Conservation (phyloP, 2,888 invertebrate species). For the Acronicta leporina region DNA sequence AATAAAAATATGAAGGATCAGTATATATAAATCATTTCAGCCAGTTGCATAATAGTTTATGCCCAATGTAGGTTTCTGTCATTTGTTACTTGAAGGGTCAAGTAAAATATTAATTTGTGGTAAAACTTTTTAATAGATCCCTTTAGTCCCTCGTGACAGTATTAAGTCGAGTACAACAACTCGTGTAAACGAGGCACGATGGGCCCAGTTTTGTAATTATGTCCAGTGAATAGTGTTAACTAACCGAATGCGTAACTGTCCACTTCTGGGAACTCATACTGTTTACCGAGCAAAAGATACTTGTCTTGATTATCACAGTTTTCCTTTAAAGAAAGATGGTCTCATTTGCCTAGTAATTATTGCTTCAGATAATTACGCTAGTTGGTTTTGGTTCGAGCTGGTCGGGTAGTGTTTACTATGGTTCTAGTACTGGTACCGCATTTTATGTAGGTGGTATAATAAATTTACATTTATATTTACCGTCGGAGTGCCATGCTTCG, state of each 20-base stretch:
- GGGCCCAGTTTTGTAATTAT: slow-evolving; percentile 64
- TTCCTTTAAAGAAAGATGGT: slow-evolving; percentile 53
- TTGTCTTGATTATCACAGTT: slow-evolving; percentile 55
- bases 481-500: no score
- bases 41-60: no score
- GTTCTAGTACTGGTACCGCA: slow-evolving; percentile 26
- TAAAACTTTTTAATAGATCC: no score
- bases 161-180: slow-evolving; percentile 20
- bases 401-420: slow-evolving; percentile 8
- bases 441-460: no score
- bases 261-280: slow-evolving; percentile 59
- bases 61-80: no score
- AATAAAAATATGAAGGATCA: no score
- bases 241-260: slow-evolving; percentile 59
- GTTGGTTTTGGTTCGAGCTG: slow-evolving; percentile 23
- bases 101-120: no score
- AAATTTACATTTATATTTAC: no score
- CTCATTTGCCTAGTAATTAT: slow-evolving; percentile 54
- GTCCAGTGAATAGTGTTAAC: slow-evolving; percentile 62
- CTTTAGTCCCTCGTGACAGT: no score
- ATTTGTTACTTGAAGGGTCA: no score
- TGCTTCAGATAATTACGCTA: slow-evolving; percentile 30
- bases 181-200: slow-evolving; percentile 57
- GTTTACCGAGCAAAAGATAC: slow-evolving; percentile 55
- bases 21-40: no score